A percentile compares a stretch with the other conserved stretches of the same genome.
Evolutionary conservation across 2,888 invertebrate species (phyloP).

Genomic region (Cremastinae sp.): DNA sequence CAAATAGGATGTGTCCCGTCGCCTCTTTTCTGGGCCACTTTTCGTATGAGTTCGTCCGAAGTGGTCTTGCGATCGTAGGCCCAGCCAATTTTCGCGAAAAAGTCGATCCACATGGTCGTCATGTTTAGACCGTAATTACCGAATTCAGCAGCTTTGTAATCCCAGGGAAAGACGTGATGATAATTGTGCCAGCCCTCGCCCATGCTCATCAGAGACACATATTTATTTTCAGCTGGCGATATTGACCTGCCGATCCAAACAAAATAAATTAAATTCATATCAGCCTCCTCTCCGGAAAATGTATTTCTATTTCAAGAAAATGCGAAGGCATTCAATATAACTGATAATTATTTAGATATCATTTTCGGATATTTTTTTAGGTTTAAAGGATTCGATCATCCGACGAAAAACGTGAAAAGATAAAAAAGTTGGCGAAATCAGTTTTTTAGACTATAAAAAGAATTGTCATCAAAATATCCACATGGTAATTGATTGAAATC

Average conservation of each 20-base stretch:
- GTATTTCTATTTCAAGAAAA: no score
- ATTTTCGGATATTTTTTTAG: no score
- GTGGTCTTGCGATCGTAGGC: constrained; percentile 88
- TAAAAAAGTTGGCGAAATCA: no score
- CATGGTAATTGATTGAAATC: no score
- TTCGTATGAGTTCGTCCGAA: constrained; percentile 81
- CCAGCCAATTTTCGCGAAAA: constrained; percentile 86
- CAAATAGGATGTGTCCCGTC: constrained; percentile 76
- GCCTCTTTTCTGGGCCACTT: constrained; percentile 82
- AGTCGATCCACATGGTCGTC: constrained; percentile 86
- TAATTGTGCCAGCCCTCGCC: constrained; percentile 83
- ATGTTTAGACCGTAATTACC: constrained; percentile 81
- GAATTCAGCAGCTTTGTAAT: constrained; percentile 78
- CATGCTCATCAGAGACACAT: constrained; percentile 72
- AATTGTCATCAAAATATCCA: no score
- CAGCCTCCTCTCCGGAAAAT: no score
- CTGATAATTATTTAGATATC: no score
- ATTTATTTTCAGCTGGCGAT: constrained; percentile 65
- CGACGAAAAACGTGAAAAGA: no score
- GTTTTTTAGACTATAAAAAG: no score
- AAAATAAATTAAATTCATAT: not conserved
- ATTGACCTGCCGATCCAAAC: constrained; percentile 33
- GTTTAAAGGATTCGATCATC: no score
- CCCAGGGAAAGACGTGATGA: constrained; percentile 82
- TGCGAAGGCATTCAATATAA: no score